A percentile compares a stretch with the other conserved stretches of the same genome.
These are phyloP conservation scores for Glyptemys insculpta DNA, from an alignment of 2,797 vertebrate species.

Conservation along the genomic window DNA sequence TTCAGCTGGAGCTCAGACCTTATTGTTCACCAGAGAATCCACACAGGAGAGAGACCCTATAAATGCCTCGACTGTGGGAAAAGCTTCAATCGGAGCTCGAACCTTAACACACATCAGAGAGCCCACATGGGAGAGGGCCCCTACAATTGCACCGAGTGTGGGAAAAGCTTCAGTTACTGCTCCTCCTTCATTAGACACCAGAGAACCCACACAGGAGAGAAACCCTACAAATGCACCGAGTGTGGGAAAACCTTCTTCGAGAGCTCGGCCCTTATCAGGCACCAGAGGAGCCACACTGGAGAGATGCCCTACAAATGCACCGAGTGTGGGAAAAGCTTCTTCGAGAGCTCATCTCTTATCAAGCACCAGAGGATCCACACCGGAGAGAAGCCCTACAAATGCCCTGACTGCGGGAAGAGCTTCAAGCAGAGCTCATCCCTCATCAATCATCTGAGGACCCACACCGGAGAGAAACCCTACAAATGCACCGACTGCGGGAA, in stretches of 20 bases:
- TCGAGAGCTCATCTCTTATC: slow-evolving; percentile 48
- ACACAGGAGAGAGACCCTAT: slow-evolving; percentile 55
- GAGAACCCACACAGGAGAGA: slow-evolving; percentile 53
- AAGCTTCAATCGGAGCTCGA: slow-evolving; percentile 47
- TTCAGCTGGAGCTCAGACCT: slow-evolving; percentile 53
- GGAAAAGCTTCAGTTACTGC: slow-evolving; percentile 45
- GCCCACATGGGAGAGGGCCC: slow-evolving; percentile 53
- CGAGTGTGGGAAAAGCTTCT: slow-evolving; percentile 54
- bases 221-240: slow-evolving; percentile 31
- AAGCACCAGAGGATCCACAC: slow-evolving; percentile 62
- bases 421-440: slow-evolving; percentile 63
- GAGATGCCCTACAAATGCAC: slow-evolving; percentile 51
- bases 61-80: slow-evolving; percentile 42
- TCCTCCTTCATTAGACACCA: slow-evolving; percentile 52
- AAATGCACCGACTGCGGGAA: slow-evolving; percentile 43
- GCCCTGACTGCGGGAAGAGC: slow-evolving; percentile 50
- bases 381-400: slow-evolving; percentile 50
- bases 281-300: slow-evolving; percentile 55
- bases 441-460: slow-evolving; percentile 39
- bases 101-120: slow-evolving; percentile 43
- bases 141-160: slow-evolving; percentile 34
- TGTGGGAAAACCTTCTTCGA: slow-evolving; percentile 64
- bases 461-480: slow-evolving; percentile 52
- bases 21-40: slow-evolving; percentile 45
- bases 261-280: slow-evolving; percentile 53